Evolutionary conservation across 1,140 invertebrate species (phyloP), one percentile per base, ranked within the genome.

Genomic region (Plutomurus gul): DNA sequence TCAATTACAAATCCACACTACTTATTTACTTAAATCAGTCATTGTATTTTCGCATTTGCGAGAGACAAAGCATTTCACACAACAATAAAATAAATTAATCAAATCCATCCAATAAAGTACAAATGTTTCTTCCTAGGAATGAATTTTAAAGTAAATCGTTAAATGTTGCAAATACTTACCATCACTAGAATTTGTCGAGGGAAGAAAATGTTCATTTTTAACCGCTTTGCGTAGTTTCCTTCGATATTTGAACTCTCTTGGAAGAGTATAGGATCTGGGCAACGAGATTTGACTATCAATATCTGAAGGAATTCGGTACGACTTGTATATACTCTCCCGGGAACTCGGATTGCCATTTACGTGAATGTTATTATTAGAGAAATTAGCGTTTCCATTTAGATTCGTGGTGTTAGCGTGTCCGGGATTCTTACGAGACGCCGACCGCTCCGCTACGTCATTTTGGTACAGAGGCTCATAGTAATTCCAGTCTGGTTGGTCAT

Each of bases 141-240:
- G n/a, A n/a, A n/a, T n/a, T n/a, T n/a, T n/a, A n/a, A n/a, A n/a
- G n/a, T n/a, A n/a, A n/a, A n/a, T n/a, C n/a, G n/a, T n/a, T n/a
- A n/a, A n/a, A n/a, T n/a, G n/a, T n/a, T n/a, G n/a, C n/a, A n/a
- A n/a, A n/a, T n/a, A 47, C 13, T 86, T 86, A 92, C 93, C 94
- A 86, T 95, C 93, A 84, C 93, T 94, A 84, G 93, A 94, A 84
- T 95, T 95, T 8, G 93, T 94, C 51, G 92, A 94, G 30, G 92
- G 90, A 18, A 93, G 87, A 84, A 92, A 91, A 85, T 91, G 91
- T 76, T 91, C 89, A 1, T 88, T 87, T 18, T 88, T 85, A 3
- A 88, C 87, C 39, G 89, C 85, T 84, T 90, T 90, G 82, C 86
- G 86, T 46, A 86, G 85, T 77, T 87, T 88, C 73, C 92, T 87